phyloP scores from a whole-genome alignment of 1,140 invertebrate species.

The Drosophila oshimai region DNA sequence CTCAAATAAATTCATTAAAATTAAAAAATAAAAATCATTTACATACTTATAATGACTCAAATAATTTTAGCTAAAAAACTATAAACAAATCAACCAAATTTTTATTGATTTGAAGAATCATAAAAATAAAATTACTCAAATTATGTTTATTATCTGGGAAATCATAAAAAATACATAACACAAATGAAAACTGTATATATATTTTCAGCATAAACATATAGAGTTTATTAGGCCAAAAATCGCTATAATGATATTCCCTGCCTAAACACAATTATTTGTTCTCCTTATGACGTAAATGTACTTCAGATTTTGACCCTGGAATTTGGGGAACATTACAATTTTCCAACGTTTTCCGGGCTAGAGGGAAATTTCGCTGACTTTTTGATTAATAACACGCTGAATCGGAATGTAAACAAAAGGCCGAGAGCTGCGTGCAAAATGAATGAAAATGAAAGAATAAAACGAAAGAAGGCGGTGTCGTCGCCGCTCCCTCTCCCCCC shows the following conservation, averaged over 20 bases:
- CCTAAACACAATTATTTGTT: neutral
- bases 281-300: neutral
- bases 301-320: neutral
- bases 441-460: conserved; percentile 27
- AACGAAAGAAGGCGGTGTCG: conserved; percentile 23
- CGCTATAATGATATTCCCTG: neutral
- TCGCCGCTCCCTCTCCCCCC: conserved; percentile 16
- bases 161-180: no score
- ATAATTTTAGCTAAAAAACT: no score
- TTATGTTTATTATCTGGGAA: no score
- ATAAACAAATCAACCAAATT: no score
- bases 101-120: no score
- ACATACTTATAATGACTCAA: no score
- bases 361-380: conserved; percentile 4
- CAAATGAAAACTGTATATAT: no score
- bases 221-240: neutral
- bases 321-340: neutral
- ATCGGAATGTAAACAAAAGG: conserved; percentile 25
- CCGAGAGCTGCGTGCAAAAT: conserved; percentile 41
- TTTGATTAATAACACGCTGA: conserved; percentile 20
- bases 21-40: no score
- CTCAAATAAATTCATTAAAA: no score
- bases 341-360: neutral
- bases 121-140: no score
- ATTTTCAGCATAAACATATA: no score